phyloP scores from a whole-genome alignment of 2,797 vertebrate species.

The Enteromius fasciolatus region DNA sequence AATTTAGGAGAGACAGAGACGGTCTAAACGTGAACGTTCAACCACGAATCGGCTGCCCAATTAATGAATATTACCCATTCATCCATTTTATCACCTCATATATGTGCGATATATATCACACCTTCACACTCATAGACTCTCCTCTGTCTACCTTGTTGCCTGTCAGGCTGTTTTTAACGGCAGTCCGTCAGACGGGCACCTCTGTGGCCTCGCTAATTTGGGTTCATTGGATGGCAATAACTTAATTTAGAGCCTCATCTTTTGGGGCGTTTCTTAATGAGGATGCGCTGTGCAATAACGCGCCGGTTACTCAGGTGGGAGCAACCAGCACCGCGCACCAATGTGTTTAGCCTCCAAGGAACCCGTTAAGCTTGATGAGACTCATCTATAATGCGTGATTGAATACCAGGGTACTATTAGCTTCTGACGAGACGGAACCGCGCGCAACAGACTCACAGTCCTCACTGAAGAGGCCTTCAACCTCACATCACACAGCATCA shows the following conservation, averaged over 20 bases:
- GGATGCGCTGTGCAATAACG: conserved; percentile 77
- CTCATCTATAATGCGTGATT: conserved; percentile 82
- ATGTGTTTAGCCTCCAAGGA: conserved; percentile 78
- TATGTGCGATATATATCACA: conserved; percentile 31
- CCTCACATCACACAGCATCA: conserved; percentile 43
- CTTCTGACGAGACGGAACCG: conserved; percentile 28
- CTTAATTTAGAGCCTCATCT: conserved; percentile 81
- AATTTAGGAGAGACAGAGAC: conserved; percentile 64
- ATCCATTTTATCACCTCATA: conserved; percentile 59
- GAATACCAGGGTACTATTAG: conserved; percentile 71
- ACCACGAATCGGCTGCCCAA: conserved; percentile 25
- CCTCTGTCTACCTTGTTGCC: conserved; percentile 62
- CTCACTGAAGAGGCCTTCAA: conserved; percentile 39
- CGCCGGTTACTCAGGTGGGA: conserved; percentile 69
- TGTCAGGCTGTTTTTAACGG: conserved; percentile 66
- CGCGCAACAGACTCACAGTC: not conserved
- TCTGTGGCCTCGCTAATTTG: conserved; percentile 76
- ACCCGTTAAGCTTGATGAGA: conserved; percentile 77
- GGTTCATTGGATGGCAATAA: conserved; percentile 83
- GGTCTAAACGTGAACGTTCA: not conserved
- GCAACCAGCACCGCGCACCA: conserved; percentile 61
- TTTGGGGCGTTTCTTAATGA: conserved; percentile 77
- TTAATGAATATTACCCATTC: conserved; percentile 67
- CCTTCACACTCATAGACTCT: conserved; percentile 6
- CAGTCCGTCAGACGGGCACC: conserved; percentile 50